These are phyloP conservation scores for Bombus turneri DNA, from an alignment of 1,140 invertebrate genomes.

Conservation along the genomic window DNA sequence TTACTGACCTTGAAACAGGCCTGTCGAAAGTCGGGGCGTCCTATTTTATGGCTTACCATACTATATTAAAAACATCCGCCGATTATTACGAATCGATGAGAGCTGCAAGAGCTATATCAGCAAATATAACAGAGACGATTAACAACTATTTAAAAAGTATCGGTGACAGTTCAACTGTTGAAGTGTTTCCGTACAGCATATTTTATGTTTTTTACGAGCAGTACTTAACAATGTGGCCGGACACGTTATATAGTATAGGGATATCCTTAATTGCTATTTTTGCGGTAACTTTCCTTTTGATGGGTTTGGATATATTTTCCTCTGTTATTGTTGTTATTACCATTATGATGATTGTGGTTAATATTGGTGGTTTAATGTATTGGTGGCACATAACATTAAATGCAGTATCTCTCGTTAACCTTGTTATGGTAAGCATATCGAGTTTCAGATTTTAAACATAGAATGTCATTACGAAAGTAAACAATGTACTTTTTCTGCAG, in stretches of 20 bases:
- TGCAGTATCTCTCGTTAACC: constrained; percentile 98
- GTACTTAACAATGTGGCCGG: constrained; percentile 97
- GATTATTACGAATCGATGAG: constrained; percentile 96
- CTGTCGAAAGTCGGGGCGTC: constrained; percentile 85
- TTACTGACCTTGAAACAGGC: constrained; percentile 76
- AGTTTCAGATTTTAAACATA: neutral
- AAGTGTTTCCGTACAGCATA: constrained; percentile 98
- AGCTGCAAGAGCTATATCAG: constrained; percentile 89
- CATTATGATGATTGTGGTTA: constrained; percentile 96
- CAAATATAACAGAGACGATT: constrained; percentile 92
- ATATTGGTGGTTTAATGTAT: constrained; percentile 98
- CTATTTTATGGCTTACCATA: constrained; percentile 98
- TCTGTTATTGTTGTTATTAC: constrained; percentile 95
- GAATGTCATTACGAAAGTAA: neutral
- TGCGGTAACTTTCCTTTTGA: constrained; percentile 95
- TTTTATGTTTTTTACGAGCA: constrained; percentile 99
- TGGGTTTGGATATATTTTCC: constrained; percentile 96
- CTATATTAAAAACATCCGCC: constrained; percentile 93
- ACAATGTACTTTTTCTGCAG: constrained; percentile 78
- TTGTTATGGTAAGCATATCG: constrained; percentile 92
- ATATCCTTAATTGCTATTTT: constrained; percentile 96
- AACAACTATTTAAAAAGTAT: constrained; percentile 83
- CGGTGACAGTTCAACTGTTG: constrained; percentile 83
- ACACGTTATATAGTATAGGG: constrained; percentile 93
- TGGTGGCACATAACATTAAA: constrained; percentile 98